Percentiles rank a stretch among this genome's conserved stretches.
Evolutionary conservation across 2,888 invertebrate species (phyloP).

Genomic region (Noctuana brunneofusca): DNA sequence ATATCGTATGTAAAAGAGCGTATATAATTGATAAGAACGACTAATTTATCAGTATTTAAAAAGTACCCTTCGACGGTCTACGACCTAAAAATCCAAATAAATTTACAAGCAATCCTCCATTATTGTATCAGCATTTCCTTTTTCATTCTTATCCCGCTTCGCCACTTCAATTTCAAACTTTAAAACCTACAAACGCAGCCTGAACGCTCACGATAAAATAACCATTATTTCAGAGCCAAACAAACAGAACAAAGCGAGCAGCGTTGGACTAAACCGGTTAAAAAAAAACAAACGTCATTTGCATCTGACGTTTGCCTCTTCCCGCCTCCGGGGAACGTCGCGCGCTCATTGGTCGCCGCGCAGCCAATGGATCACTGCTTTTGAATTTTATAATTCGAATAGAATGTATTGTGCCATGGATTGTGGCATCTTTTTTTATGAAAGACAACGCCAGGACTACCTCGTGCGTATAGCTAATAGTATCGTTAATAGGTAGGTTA

Average conservation of each 20-base stretch:
- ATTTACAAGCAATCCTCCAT: neutral
- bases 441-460: neutral
- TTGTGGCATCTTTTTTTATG: constrained; percentile 25
- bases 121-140: neutral
- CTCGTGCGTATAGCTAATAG: neutral
- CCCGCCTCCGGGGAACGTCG: constrained; percentile 66
- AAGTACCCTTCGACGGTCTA: neutral
- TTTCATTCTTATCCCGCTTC: constrained; percentile 13
- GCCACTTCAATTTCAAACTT: constrained; percentile 28
- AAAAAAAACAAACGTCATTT: constrained; percentile 68
- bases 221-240: constrained; percentile 51
- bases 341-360: constrained; percentile 59
- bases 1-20: too few relatives aligned
- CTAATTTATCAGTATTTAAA: neutral
- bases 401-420: constrained; percentile 32
- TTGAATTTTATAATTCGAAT: constrained; percentile 51
- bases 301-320: constrained; percentile 78
- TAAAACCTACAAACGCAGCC: constrained; percentile 29
- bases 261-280: constrained; percentile 56
- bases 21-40: too few relatives aligned
- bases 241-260: constrained; percentile 53
- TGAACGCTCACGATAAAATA: constrained; percentile 46
- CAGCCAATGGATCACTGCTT: constrained; percentile 59
- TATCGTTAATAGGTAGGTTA: too few relatives aligned
- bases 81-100: neutral